Evolutionary conservation across 1,140 invertebrate species (phyloP), one percentile per base, ranked within the genome.

Genomic region (Diorhabda sublineata): DNA sequence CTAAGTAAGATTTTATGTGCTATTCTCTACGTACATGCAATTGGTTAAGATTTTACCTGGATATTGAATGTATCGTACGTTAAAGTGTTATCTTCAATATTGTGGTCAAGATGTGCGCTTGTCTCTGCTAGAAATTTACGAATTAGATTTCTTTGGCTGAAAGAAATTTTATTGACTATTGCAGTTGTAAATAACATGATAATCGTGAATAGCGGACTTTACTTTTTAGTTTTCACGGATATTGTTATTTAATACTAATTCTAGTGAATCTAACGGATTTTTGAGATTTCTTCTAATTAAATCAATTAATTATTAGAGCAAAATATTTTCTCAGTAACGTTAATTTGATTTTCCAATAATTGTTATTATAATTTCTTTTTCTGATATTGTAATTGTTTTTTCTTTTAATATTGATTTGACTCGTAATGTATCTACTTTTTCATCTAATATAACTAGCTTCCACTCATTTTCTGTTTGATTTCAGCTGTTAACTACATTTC

Each of bases 171-270:
- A 64, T 64, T 57, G 63, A 64, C 63, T 56, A 64, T 64, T 64
- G 63, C 63, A 26, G 63, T 52, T 56, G 63, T 64, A 45, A 47
- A 64, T 64, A 64, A 64, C 63, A 64, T 64, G 63, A 64, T 64
- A 64, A 64, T 64, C 63, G 63, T 64, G 63, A 42, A n/a, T n/a
- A 42, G 11, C 9, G 41, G 4, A 11, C 42, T 43, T 61, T 41
- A 61, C 59, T 52, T 52, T 52, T 8, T 52, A 52, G n/a, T 26
- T 26, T 26, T 26, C 26, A 26, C 26, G 26, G 26, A 26, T 26
- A 26, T 26, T 26, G 26, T 26, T 26, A 1, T 0, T 26, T 2
- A 26, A 26, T 26, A 26, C 26, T 26, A 26, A 26, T 1, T 26
- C 26, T 26, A 26, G 26, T 2, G 26, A 26, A 26, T 26, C 26